Evolutionary conservation across 2,888 invertebrate genomes (phyloP).

Genomic region (Epinotia demarniana): DNA sequence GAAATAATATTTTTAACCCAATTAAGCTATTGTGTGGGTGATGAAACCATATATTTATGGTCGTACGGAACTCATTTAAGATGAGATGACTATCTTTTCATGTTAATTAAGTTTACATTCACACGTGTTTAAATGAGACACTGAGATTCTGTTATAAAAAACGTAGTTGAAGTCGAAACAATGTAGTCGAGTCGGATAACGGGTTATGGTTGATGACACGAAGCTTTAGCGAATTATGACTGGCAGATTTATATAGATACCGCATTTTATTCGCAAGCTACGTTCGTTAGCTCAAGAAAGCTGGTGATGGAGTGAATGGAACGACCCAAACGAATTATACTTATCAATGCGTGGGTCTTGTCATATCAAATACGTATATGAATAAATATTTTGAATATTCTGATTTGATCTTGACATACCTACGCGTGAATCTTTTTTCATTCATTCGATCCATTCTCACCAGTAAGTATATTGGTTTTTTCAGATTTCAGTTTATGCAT

Average conservation of each 20-base stretch:
- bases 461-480: too few relatives aligned
- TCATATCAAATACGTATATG: too few relatives aligned
- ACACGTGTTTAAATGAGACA: conserved; percentile 36
- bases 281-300: too few relatives aligned
- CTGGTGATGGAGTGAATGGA: too few relatives aligned
- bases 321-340: too few relatives aligned
- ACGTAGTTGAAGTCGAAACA: too few relatives aligned
- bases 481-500: too few relatives aligned
- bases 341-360: too few relatives aligned
- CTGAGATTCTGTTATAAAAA: conserved; percentile 19
- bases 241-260: not conserved
- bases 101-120: conserved; percentile 44
- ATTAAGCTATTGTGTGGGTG: conserved; percentile 44
- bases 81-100: conserved; percentile 23
- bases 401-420: too few relatives aligned
- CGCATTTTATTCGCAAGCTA: not conserved
- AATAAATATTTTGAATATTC: too few relatives aligned
- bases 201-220: conserved; percentile 18
- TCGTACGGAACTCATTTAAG: conserved; percentile 27
- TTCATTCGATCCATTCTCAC: too few relatives aligned
- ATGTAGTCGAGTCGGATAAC: conserved; percentile 30
- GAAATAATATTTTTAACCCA: conserved; percentile 43
- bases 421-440: too few relatives aligned
- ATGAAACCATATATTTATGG: conserved; percentile 35
- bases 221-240: conserved; percentile 20